phyloP scores from a whole-genome alignment of 2,797 vertebrate genomes.

The Ibycter americanus region DNA sequence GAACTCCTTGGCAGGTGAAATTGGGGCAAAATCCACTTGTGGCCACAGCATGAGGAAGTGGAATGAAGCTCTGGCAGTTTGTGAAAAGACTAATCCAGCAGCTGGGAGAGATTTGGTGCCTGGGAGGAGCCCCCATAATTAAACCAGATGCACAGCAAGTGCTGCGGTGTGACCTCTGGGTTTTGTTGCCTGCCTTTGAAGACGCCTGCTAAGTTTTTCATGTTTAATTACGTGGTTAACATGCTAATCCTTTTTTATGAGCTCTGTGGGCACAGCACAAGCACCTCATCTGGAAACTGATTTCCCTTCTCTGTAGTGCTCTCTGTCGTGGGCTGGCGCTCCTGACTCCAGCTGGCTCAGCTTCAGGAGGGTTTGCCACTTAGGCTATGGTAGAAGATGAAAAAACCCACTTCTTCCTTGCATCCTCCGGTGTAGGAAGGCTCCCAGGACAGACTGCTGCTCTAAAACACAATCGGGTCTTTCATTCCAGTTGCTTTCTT shows the following conservation, averaged over 20 bases:
- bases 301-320: neutral
- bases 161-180: constrained; percentile 38
- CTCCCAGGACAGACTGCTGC: constrained; percentile 18
- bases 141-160: neutral
- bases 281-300: constrained; percentile 22
- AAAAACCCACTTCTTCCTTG: neutral
- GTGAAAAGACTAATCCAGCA: neutral
- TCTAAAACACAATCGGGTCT: neutral
- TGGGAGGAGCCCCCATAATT: constrained; percentile 13
- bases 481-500: constrained; percentile 28
- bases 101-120: neutral
- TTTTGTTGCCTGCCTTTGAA: neutral
- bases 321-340: neutral
- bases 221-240: constrained; percentile 45
- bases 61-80: neutral
- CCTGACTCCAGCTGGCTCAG: neutral
- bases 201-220: neutral
- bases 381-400: neutral
- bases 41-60: neutral
- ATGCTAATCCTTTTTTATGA: constrained; percentile 33
- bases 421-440: neutral
- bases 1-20: neutral
- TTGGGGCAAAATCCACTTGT: neutral
- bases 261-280: constrained; percentile 15
- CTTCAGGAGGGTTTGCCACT: neutral